These are phyloP conservation scores for Scotopteryx bipunctaria DNA, from an alignment of 2,888 invertebrate genomes.

Conservation along the genomic window DNA sequence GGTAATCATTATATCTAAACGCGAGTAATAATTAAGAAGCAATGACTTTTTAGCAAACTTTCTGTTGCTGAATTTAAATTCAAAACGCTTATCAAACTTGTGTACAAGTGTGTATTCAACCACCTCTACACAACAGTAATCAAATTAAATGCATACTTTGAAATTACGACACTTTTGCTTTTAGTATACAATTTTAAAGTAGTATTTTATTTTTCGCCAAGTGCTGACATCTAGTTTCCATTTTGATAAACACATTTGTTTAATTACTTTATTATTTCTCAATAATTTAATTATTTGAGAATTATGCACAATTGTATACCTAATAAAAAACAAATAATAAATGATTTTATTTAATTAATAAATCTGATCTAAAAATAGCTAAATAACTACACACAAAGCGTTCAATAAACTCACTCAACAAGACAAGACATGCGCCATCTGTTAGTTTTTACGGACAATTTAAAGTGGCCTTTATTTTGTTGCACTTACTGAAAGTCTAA, in stretches of 20 bases:
- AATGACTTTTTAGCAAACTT: too few relatives aligned
- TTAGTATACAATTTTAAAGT: not conserved
- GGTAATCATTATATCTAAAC: too few relatives aligned
- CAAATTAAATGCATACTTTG: too few relatives aligned
- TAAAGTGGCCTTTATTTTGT: constrained; percentile 16
- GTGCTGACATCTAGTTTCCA: constrained; percentile 41
- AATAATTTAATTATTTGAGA: too few relatives aligned
- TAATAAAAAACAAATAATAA: too few relatives aligned
- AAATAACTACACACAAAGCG: too few relatives aligned
- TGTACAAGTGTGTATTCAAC: too few relatives aligned
- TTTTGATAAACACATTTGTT: not conserved
- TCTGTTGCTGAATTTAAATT: too few relatives aligned
- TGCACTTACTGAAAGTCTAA: constrained; percentile 20
- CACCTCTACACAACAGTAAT: too few relatives aligned
- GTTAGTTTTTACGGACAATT: constrained; percentile 41
- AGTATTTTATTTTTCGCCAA: not conserved
- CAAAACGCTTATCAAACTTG: too few relatives aligned
- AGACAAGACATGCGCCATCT: constrained; percentile 78
- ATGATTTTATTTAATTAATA: not conserved
- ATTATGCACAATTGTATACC: not conserved
- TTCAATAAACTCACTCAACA: constrained; percentile 78
- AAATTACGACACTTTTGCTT: not conserved
- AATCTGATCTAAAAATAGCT: constrained; percentile 65
- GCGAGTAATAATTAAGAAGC: too few relatives aligned
- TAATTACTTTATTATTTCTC: too few relatives aligned